These are phyloP conservation scores for Anthopleura sola DNA, from an alignment of 64 coral and sea anemone genomes.

Conservation along the genomic window DNA sequence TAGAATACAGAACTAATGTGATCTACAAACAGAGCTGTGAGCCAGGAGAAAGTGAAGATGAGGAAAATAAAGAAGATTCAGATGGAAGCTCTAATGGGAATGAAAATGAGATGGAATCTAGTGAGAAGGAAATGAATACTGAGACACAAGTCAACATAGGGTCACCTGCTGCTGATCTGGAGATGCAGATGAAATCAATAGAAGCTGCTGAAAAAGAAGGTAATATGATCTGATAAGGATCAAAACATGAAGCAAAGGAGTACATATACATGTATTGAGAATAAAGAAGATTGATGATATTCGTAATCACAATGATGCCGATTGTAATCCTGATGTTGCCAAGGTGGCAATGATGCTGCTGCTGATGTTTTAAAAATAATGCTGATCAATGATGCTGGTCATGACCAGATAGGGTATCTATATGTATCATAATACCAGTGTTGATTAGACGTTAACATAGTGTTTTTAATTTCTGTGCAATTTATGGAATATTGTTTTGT, in stretches of 20 bases:
- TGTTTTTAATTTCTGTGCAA: too few relatives aligned
- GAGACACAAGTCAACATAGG: background rate
- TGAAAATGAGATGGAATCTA: slow-evolving; percentile 18
- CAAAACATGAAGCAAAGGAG: background rate
- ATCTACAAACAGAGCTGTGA: slow-evolving; percentile 86
- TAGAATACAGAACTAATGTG: slow-evolving; percentile 85
- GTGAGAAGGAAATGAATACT: slow-evolving; percentile 11
- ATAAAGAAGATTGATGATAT: background rate
- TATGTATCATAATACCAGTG: too few relatives aligned
- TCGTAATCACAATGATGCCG: background rate
- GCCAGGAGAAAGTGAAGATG: slow-evolving; percentile 78
- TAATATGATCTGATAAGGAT: background rate
- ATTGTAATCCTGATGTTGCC: too few relatives aligned
- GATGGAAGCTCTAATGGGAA: slow-evolving; percentile 17
- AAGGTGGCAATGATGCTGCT: too few relatives aligned
- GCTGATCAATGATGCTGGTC: too few relatives aligned
- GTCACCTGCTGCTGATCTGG: slow-evolving; percentile 27
- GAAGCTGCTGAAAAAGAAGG: slow-evolving; percentile 75
- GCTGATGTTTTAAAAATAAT: too few relatives aligned
- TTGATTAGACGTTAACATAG: too few relatives aligned
- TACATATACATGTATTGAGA: background rate
- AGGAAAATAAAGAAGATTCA: slow-evolving; percentile 25
- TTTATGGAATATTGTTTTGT: background rate
- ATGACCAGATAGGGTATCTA: too few relatives aligned
- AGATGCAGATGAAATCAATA: slow-evolving; percentile 71